Evolutionary conservation across 1,140 invertebrate genomes (phyloP), one percentile per base, ranked within the genome.

Genomic region (Pachyrhynchus sulphureomaculatus): DNA sequence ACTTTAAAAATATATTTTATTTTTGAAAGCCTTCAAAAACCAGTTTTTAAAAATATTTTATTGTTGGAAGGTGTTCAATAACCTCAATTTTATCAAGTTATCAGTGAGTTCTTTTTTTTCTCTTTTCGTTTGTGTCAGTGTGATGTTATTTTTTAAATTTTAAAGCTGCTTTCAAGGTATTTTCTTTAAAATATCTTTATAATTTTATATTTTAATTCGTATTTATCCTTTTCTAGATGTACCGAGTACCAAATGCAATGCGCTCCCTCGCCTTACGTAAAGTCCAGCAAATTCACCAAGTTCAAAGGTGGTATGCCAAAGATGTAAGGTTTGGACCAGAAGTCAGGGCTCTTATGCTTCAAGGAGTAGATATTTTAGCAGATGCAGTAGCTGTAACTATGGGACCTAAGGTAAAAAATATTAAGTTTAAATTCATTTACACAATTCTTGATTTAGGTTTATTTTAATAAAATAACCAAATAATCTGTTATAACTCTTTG

Each of bases 361-460:
- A 96, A 77, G 98, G 98, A 55, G 96, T 99, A 8, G 96, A 99
- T 80, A 85, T 98, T 23, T 82, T 99, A 13, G 95, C 98, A 56
- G 96, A 99, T 84, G 96, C 97, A 34, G 98, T 99, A 5, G 96
- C 97, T 12, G 96, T 99, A 18, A 99, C 98, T 36, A 98, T 99
- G 96, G 98, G 98, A 34, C 98, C 98, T 49, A 99, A 99, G 81
- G 89, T 89, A 75, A 70, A 29, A 44, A 15, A 17, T 54, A 44
- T 36, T 36, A 51, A 44, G 17, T 39, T 20, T 20, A 45, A 32
- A 29, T 44, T 48, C 15, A 62, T 26, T n/a, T n/a, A n/a, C n/a
- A n/a, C n/a, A n/a, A n/a, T n/a, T n/a, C n/a, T n/a, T n/a, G n/a
- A n/a, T n/a, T n/a, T n/a, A n/a, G n/a, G n/a, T n/a, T n/a, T n/a